Evolutionary conservation across 2,888 invertebrate genomes (phyloP), one percentile per base, ranked within the genome.

Genomic region (Eurois occulta): DNA sequence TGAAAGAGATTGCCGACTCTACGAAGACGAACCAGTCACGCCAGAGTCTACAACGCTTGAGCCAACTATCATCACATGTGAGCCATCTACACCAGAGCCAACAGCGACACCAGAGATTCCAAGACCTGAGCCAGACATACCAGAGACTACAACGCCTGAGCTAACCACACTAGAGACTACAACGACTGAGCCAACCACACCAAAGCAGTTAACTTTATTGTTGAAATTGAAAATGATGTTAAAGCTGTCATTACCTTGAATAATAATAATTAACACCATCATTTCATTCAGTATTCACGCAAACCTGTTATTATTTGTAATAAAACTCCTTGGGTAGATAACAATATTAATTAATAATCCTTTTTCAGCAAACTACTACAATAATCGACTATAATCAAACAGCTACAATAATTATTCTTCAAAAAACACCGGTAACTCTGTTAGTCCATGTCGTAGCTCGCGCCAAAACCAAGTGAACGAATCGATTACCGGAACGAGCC

Each of bases 1-100:
- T 21, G 90, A 90, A 60, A 86, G 87, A 4, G 81, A 86, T 35
- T 94, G 94, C 75, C 60, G 74, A n/a, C 81, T 94, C 32, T 94
- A 93, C 58, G 83, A 82, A 72, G 85, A 89, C 2, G 13, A 72
- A 71, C 2, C 11, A 28, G 18, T 32, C 28, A 67, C 32, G 7
- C 38, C 38, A 38, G 69, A 35, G 6, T 6, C 2, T 0, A n/a
- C 48, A 16, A 68, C 48, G 10, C 10, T 2, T 1, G 24, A 48
- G 0, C 8, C 1, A 2, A 38, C 60, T n/a, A n/a, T n/a, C n/a
- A n/a, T n/a, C 2, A 32, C 24, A 13, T 16, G 16, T 6, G 8
- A 46, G 0, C 21, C 13, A 21, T 8, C 28, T 1, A 28, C 64
- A 0, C 21, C 64, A 21, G 70, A 41, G 28, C 13, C 8, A 38